These are phyloP conservation scores for Pristionchus exspectatus DNA, from an alignment of 2,888 invertebrate genomes.

Conservation along the genomic window DNA sequence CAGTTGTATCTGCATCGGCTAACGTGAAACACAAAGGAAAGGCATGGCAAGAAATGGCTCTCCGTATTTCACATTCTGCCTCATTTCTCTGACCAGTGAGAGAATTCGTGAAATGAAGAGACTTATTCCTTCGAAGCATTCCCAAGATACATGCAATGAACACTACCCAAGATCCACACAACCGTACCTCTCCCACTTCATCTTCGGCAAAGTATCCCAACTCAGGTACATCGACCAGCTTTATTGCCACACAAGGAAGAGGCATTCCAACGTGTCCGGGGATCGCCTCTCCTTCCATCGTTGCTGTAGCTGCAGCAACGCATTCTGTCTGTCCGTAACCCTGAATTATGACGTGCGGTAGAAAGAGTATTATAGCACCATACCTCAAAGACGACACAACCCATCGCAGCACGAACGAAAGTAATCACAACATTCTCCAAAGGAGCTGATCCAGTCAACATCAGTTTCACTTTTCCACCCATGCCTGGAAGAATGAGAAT, in stretches of 20 bases:
- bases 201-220: constrained; percentile 86
- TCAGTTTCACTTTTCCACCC: constrained; percentile 58
- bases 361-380: too few species aligned
- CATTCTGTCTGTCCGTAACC: constrained; percentile 79
- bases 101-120: too few species aligned
- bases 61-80: too few species aligned
- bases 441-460: constrained; percentile 89
- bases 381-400: constrained; percentile 81
- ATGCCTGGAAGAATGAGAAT: constrained; percentile 61
- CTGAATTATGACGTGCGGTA: background rate
- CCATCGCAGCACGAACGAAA: constrained; percentile 93
- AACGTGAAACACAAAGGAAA: too few species aligned
- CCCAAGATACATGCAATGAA: too few species aligned
- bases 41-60: too few species aligned
- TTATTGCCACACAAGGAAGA: constrained; percentile 93
- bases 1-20: too few species aligned
- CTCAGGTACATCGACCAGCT: constrained; percentile 96
- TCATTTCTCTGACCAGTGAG: too few species aligned
- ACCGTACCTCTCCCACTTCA: constrained; percentile 75
- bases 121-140: too few species aligned
- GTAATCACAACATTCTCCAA: constrained; percentile 95
- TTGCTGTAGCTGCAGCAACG: constrained; percentile 85
- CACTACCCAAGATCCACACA: too few species aligned
- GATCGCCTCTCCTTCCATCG: constrained; percentile 79
- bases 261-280: constrained; percentile 93